Percentiles rank a stretch among this genome's conserved stretches.
These are phyloP conservation scores for Acrobeloides nanus DNA, from an alignment of 2,888 invertebrate genomes.

Conservation along the genomic window DNA sequence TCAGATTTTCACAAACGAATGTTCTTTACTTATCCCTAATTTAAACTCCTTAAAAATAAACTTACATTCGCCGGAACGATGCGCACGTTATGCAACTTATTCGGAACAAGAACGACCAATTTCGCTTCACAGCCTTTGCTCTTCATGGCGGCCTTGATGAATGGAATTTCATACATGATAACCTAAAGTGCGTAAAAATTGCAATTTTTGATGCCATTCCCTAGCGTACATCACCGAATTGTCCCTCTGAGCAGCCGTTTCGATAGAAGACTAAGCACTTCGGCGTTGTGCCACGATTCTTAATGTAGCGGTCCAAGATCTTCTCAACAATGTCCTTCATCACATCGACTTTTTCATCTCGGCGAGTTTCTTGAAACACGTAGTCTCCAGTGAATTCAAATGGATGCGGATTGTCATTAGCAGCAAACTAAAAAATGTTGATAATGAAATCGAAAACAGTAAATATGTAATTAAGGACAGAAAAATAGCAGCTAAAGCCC, in stretches of 20 bases:
- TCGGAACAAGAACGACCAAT: constrained; percentile 29
- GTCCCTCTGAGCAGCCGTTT: constrained; percentile 32
- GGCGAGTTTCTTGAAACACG: constrained; percentile 19
- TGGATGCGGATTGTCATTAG: constrained; percentile 14
- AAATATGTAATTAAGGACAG: too few relatives aligned
- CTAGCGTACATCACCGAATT: too few relatives aligned
- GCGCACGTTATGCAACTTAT: constrained; percentile 36
- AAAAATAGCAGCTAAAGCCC: too few relatives aligned
- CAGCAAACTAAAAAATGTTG: constrained; percentile 14
- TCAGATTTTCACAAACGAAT: too few relatives aligned
- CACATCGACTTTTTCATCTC: constrained; percentile 23
- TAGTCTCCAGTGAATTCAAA: constrained; percentile 31
- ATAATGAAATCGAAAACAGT: too few relatives aligned
- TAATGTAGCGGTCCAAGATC: constrained; percentile 18
- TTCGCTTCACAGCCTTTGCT: constrained; percentile 17
- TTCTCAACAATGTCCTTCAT: constrained; percentile 15
- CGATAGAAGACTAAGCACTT: constrained; percentile 32
- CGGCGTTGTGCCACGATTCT: constrained; percentile 16
- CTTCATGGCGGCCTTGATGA: constrained; percentile 12
- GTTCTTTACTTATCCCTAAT: too few relatives aligned
- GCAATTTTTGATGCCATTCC: too few relatives aligned
- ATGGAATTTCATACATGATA: constrained; percentile 18
- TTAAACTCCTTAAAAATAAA: too few relatives aligned
- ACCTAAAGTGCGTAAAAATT: too few relatives aligned
- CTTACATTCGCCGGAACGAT: constrained; percentile 4